Percentiles rank a stretch among this genome's conserved stretches.
These are phyloP conservation scores for Marmota flaviventris DNA, from an alignment of 2,113 vertebrate genomes.

Conservation along the genomic window DNA sequence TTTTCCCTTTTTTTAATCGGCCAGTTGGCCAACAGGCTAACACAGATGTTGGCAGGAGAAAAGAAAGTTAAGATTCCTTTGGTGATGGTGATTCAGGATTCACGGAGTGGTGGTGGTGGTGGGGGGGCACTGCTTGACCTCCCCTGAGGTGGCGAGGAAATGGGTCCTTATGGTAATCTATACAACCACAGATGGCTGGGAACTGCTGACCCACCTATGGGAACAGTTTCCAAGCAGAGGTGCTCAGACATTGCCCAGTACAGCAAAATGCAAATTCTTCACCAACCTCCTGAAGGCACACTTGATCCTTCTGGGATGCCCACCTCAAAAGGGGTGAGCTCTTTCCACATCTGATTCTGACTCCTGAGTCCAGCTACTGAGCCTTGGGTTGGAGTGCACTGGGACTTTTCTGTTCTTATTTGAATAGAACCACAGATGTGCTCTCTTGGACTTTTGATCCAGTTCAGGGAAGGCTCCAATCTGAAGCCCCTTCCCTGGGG, in stretches of 20 bases:
- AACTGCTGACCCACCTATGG: background rate
- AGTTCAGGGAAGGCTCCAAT: background rate
- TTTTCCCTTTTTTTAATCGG: too few relatives aligned
- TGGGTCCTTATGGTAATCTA: background rate
- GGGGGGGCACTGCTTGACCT: background rate
- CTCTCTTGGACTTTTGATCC: background rate
- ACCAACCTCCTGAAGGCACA: background rate
- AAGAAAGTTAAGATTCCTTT: constrained; percentile 21
- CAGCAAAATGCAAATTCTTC: background rate
- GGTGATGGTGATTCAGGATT: constrained; percentile 46
- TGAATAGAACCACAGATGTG: background rate
- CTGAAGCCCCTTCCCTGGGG: background rate
- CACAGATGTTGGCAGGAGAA: constrained; percentile 22
- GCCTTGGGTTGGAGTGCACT: background rate
- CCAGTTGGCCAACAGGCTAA: background rate
- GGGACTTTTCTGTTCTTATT: background rate
- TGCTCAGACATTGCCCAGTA: background rate
- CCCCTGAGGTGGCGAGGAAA: background rate
- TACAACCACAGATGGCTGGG: background rate
- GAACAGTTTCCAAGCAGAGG: background rate
- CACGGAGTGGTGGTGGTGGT: background rate
- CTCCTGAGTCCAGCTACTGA: background rate
- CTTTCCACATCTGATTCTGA: background rate
- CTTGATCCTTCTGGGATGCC: background rate
- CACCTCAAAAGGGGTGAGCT: background rate